Conservation (phyloP, 53 echinoderm and acorn worm genomes). For the Arbacia lixula region DNA sequence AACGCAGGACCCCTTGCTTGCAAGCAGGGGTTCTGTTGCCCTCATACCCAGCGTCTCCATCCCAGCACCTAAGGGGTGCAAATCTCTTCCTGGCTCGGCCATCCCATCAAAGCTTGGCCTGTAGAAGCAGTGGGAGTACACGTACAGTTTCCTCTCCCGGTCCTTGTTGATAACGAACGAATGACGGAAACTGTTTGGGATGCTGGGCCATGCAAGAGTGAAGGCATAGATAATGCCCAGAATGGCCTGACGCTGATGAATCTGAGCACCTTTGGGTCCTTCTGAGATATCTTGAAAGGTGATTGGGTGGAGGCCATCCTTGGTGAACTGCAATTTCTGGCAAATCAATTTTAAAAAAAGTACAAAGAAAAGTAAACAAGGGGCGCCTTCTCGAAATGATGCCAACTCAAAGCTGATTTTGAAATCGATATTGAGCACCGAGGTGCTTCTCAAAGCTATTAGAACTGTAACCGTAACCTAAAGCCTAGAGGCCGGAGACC, state of each 20-base stretch:
- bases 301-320: conserved; percentile 71
- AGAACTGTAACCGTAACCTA: too few species aligned
- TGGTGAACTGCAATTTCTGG: conserved; percentile 86
- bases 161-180: conserved; percentile 80
- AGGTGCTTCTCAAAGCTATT: too few species aligned
- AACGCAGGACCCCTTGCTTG: neutral
- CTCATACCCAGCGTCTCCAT: neutral
- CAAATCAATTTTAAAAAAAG: neutral
- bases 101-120: neutral
- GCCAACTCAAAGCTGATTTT: neutral
- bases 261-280: conserved; percentile 39
- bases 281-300: conserved; percentile 51
- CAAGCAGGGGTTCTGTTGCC: neutral
- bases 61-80: neutral
- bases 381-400: neutral
- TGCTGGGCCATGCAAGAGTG: conserved; percentile 67
- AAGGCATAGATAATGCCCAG: conserved; percentile 76
- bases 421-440: too few species aligned
- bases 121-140: conserved; percentile 75
- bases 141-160: conserved; percentile 64
- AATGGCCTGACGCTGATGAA: conserved; percentile 73
- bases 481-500: too few species aligned
- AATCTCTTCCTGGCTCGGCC: neutral
- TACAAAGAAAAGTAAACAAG: conserved; percentile 4
- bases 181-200: conserved; percentile 48